phyloP scores from a whole-genome alignment of 2,113 vertebrate genomes.

The Piliocolobus tephrosceles region DNA sequence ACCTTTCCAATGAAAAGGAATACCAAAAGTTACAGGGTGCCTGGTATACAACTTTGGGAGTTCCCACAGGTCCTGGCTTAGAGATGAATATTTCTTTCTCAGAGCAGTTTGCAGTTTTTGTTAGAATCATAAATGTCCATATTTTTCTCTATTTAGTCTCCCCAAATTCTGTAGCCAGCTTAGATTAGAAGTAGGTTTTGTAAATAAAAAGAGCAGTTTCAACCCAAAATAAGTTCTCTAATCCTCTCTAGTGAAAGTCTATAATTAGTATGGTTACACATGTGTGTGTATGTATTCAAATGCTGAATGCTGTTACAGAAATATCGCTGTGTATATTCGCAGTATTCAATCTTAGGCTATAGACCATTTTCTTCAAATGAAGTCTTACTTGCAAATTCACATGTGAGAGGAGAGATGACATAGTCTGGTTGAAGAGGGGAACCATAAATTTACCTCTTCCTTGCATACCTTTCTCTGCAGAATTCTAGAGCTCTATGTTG shows the following conservation, averaged over 20 bases:
- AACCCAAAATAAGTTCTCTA: neutral
- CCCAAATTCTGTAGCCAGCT: neutral
- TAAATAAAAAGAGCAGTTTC: neutral
- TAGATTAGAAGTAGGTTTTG: neutral
- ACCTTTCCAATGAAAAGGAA: neutral
- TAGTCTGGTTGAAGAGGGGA: neutral
- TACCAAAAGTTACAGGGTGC: neutral
- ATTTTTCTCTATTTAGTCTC: neutral
- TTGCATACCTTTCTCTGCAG: neutral
- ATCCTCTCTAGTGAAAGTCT: neutral
- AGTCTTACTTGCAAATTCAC: slow-evolving; percentile 2
- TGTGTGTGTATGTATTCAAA: neutral
- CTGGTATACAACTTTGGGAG: neutral
- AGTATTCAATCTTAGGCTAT: neutral
- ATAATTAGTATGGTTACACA: neutral
- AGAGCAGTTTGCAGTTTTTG: neutral
- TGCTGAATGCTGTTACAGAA: neutral
- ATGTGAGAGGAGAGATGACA: neutral
- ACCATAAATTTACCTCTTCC: neutral
- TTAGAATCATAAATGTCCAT: neutral
- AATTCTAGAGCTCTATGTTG: neutral
- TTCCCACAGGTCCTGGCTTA: neutral
- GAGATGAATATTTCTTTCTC: neutral
- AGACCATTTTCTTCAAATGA: slow-evolving; percentile 23
- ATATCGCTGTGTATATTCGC: neutral